phyloP scores from a whole-genome alignment of 92 coral and sea anemone genomes.

The Palythoa grandiflora region DNA sequence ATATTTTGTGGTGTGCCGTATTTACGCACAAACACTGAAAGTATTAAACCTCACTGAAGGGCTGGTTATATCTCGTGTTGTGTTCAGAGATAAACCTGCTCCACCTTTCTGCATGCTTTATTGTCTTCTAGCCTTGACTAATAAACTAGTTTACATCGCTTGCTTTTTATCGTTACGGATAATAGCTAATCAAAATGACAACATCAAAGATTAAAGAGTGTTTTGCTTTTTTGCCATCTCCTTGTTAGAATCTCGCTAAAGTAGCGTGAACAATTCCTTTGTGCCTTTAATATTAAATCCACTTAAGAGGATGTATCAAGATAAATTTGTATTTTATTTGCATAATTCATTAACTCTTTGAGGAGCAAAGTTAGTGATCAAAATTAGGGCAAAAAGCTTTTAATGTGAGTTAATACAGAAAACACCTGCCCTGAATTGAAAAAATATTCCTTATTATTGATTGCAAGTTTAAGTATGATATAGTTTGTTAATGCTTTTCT shows the following conservation, averaged over 20 bases:
- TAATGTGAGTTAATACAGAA: not conserved
- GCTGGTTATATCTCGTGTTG: not conserved
- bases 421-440: constrained; percentile 4
- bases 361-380: not conserved
- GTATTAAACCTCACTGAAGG: too few relatives aligned
- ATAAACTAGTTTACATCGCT: not conserved
- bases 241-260: not conserved
- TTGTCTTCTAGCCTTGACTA: not conserved
- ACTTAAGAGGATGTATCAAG: constrained; percentile 23
- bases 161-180: constrained; percentile 26
- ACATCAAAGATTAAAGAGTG: constrained; percentile 31
- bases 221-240: constrained; percentile 3
- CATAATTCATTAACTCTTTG: constrained; percentile 16
- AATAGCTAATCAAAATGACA: constrained; percentile 6
- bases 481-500: not conserved
- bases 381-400: constrained; percentile 12
- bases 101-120: not conserved
- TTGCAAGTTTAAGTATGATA: not conserved
- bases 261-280: not conserved
- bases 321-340: not conserved
- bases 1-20: too few relatives aligned
- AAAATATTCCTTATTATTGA: not conserved
- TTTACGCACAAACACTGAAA: too few relatives aligned
- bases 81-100: not conserved
- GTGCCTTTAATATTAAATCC: not conserved